Percentiles rank a stretch among this genome's conserved stretches.
Conservation (phyloP, 2,888 invertebrate species). For the Callimorpha dominula region DNA sequence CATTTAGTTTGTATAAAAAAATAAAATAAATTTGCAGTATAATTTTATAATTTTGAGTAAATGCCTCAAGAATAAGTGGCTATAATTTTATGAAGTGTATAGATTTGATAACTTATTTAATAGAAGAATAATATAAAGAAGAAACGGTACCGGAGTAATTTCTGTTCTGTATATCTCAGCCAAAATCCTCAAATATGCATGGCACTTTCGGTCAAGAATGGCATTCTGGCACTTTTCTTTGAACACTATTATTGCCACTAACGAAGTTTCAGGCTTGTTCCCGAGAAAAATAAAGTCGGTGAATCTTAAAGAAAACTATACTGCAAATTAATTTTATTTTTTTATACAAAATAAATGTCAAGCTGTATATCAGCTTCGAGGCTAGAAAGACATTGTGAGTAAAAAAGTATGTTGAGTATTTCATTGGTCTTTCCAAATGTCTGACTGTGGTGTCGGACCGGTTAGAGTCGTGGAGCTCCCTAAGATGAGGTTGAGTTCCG, state of each 20-base stretch:
- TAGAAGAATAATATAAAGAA: not conserved
- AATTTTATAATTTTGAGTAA: too few species aligned
- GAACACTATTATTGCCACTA: conserved; percentile 68
- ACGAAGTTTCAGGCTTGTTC: conserved; percentile 45
- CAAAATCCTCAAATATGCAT: conserved; percentile 71
- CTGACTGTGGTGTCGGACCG: too few species aligned
- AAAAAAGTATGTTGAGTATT: too few species aligned
- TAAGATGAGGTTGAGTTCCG: too few species aligned
- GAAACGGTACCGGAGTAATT: conserved; percentile 12
- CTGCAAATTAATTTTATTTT: conserved; percentile 28
- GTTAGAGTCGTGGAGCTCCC: too few species aligned
- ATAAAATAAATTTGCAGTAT: too few species aligned
- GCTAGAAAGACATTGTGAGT: too few species aligned
- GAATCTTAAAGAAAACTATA: conserved; percentile 31
- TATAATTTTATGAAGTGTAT: too few species aligned
- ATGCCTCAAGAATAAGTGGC: too few species aligned
- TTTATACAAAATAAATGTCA: conserved; percentile 20
- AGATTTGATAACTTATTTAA: not conserved
- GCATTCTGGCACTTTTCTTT: conserved; percentile 77
- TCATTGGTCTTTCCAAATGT: too few species aligned
- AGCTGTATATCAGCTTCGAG: conserved; percentile 26
- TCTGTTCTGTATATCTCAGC: conserved; percentile 52
- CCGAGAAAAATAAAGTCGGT: conserved; percentile 34
- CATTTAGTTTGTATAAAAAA: too few species aligned
- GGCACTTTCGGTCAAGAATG: conserved; percentile 77